Base-by-base conservation (phyloP, 2,888 invertebrate species). In the Hirudinaria manillensis region DNA sequence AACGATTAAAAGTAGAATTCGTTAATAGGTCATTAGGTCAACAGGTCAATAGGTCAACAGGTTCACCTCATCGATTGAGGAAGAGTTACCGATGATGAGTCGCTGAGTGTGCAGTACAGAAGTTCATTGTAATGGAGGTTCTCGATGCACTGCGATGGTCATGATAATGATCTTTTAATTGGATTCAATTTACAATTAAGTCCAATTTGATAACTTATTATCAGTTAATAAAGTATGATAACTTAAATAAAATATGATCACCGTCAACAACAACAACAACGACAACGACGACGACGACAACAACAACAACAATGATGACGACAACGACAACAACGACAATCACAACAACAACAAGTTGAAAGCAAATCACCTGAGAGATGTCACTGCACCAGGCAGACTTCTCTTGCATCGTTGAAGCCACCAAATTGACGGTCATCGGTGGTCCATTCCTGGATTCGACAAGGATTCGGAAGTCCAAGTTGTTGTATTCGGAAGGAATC, bases 341-440 rank as follows among this genome's bases (percentile, higher is more conserved):
- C 10, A 16, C 10, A 10, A 10, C 10, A 45, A 1, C 16, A 10
- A 45, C 16, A 10, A 45, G 16, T 45, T 45, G 3, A 45, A 45
- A 45, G 13, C n/a, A n/a, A n/a, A 45, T 16, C 45, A 88, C 89
- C 85, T 94, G 94, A 74, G 92, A 92, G 76, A 94, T 90, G 82
- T 94, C 94, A 79, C 92, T 93, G 76, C 93, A 93, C 94, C 94
- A 94, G 0, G 93, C 93, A 2, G 93, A 91, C 85, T 94, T 94
- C 83, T 94, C 94, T 86, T 93, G 91, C 56, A 91, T 88, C 0
- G 92, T 91, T 3, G 92, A 90, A 10, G 93, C 92, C 56, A 88
- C 87, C 70, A 88, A 84, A 72, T 83, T 87, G 67, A 88, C 91
- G 87, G 81, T 92, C 84, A 87, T 90, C 89, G 81, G 91, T n/a